phyloP scores from a whole-genome alignment of 1,140 invertebrate genomes.

The Caenorhabditis elegans region DNA sequence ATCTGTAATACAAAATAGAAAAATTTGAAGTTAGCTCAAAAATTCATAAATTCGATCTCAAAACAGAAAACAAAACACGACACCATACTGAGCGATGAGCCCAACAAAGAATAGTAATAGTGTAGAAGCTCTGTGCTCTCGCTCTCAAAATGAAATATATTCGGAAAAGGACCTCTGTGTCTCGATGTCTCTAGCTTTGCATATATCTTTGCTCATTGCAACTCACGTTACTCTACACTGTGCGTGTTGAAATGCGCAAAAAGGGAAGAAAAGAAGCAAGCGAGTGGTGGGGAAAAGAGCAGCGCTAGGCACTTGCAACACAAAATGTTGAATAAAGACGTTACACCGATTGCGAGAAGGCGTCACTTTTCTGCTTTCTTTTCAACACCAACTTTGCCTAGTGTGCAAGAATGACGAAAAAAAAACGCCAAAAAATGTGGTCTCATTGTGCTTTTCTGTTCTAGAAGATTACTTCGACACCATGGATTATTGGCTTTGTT shows the following conservation, averaged over 20 bases:
- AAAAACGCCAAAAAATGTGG: neutral
- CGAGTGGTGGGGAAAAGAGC: neutral
- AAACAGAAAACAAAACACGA: neutral
- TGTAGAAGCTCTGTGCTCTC: neutral
- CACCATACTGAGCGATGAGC: neutral
- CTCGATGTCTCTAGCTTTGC: neutral
- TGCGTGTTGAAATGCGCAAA: slow-evolving; percentile 22
- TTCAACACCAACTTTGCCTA: neutral
- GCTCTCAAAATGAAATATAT: slow-evolving; percentile 28
- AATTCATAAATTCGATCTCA: too few relatives aligned
- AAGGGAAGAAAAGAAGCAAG: neutral
- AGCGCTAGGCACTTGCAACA: neutral
- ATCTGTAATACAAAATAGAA: slow-evolving; percentile 13
- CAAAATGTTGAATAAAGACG: slow-evolving; percentile 6
- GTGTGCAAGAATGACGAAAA: too few relatives aligned
- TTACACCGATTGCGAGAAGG: slow-evolving; percentile 17
- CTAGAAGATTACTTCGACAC: neutral
- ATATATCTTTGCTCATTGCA: slow-evolving; percentile 22
- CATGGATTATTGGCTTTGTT: slow-evolving; percentile 27
- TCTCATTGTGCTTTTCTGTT: neutral
- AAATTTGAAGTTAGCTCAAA: neutral
- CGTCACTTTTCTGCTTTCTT: neutral
- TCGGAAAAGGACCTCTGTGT: neutral
- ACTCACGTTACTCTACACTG: neutral
- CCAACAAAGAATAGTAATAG: neutral